Base-by-base conservation (phyloP, 2,888 invertebrate genomes). In the Punctoribates punctum region DNA sequence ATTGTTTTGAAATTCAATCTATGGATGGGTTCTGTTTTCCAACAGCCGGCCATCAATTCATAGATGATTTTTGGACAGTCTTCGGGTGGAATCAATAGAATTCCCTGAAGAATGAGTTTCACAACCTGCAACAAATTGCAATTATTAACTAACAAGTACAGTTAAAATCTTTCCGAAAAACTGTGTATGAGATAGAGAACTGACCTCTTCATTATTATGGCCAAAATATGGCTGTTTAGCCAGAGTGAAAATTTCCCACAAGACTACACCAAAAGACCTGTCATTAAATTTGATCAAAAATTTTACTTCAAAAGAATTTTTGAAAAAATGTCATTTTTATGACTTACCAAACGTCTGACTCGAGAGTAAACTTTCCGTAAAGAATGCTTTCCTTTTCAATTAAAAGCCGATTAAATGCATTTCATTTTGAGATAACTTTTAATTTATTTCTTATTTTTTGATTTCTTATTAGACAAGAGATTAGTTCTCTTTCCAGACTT, bases 221-320 rank as follows among this genome's bases (percentile, higher is more conserved):
- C 94, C 94, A 83, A 91, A 94, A 83, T 94, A 95, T 0, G 96
- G 96, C 82, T 94, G 94, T 81, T 92, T 91, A n/a, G 94, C 96
- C 80, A 90, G 90, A 80, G 92, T 92, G 85, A 92, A 96, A 76
- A 95, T 91, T 84, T 96, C 96, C 96, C 96, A 96, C 0, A 96
- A 86, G 6, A 95, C 90, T 1, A 96, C 92, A 0, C 95, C 96
- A 83, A 90, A 96, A 0, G 94, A 91, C 70, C 70, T 70, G 15
- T n/a, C 29, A 29, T 65, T 23, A 23, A 1, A 57, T 17, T 48
- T 48, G 11, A 17, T 48, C 13, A 48, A 48, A 48, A 48, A 34
- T 48, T 48, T 48, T 48, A 17, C 11, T 48, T 48, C 11, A 48
- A 48, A 13, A 48, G 13, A 42, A 42, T 13, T 42, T 48, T 48